Base-by-base conservation (phyloP, 2,113 vertebrate genomes). In the Camelus dromedarius region DNA sequence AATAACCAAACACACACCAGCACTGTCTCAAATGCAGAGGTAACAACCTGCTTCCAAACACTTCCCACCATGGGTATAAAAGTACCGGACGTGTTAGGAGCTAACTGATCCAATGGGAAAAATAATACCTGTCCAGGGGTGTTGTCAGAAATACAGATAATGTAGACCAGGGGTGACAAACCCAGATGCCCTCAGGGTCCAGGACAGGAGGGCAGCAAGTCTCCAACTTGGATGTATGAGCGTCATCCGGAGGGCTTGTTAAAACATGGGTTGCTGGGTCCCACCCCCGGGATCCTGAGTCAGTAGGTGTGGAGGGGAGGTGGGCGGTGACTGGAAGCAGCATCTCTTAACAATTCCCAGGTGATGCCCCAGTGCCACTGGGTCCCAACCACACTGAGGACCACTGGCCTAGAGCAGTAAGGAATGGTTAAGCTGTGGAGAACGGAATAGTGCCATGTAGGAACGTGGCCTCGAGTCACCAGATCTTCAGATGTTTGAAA, bases 321-420 rank as follows among this genome's bases (percentile, higher is more conserved):
- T 42, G 38, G 15, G 32, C 2, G 9, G 24, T 35, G 32, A 38
- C 42, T 8, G 28, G 35, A 81, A 60, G 52, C 13, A 20, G 28
- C 30, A 54, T 52, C 16, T 54, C 46, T 70, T 70, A 14, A 52
- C n/a, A 76, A 20, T 35, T 54, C 5, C 35, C 24, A 11, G 4
- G 28, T 5, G 35, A 48, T 20, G 20, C 22, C 1, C 9, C 0
- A 1, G 2, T 8, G 72, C 12, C 24, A 14, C 64, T 11, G 58
- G 46, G 19, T 11, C 32, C 30, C 3, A 30, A 14, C 22, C 70
- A 32, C 30, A 2, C 35, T 6, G 8, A 26, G 56, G 85, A 50
- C 20, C 8, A 30, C 35, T 10, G 32, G 18, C 38, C 28, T 50
- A 15, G 79, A 69, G 48, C 4, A 12, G 5, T 1, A 10, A 16